A percentile compares a stretch with the other conserved stretches of the same genome.
These are phyloP conservation scores for Salmo trutta DNA, from an alignment of 2,797 vertebrate species.

Conservation along the genomic window DNA sequence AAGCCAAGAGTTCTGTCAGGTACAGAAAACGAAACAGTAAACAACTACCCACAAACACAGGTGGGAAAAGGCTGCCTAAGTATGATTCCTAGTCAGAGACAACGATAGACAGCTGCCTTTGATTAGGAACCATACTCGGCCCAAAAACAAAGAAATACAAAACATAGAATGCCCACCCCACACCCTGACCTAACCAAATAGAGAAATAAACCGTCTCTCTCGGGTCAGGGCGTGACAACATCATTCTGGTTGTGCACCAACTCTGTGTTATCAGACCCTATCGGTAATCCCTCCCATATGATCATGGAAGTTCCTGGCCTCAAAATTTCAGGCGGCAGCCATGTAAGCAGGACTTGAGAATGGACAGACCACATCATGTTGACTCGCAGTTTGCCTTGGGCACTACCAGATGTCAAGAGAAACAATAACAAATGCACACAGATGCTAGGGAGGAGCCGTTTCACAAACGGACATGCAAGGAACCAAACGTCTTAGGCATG, in stretches of 20 bases:
- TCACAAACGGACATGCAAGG: slow-evolving; percentile 32
- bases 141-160: too few species aligned
- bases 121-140: too few species aligned
- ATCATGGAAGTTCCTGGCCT: slow-evolving; percentile 16
- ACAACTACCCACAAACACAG: too few species aligned
- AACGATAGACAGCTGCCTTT: too few species aligned
- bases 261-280: slow-evolving; percentile 11
- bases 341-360: slow-evolving; percentile 39
- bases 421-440: slow-evolving; percentile 47
- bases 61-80: too few species aligned
- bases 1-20: too few species aligned
- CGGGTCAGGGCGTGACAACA: not conserved
- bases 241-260: slow-evolving; percentile 19
- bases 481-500: slow-evolving; percentile 11
- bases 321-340: slow-evolving; percentile 13
- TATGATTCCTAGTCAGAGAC: too few species aligned
- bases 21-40: too few species aligned
- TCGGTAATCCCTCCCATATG: slow-evolving; percentile 37
- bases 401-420: slow-evolving; percentile 59
- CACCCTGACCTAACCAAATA: too few species aligned
- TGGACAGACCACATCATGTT: slow-evolving; percentile 26
- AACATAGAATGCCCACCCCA: too few species aligned
- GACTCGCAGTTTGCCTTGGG: slow-evolving; percentile 45
- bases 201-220: too few species aligned
- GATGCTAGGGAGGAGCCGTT: slow-evolving; percentile 49